Evolutionary conservation across 2,797 vertebrate species (phyloP).

Genomic region (Sebastes itinus): DNA sequence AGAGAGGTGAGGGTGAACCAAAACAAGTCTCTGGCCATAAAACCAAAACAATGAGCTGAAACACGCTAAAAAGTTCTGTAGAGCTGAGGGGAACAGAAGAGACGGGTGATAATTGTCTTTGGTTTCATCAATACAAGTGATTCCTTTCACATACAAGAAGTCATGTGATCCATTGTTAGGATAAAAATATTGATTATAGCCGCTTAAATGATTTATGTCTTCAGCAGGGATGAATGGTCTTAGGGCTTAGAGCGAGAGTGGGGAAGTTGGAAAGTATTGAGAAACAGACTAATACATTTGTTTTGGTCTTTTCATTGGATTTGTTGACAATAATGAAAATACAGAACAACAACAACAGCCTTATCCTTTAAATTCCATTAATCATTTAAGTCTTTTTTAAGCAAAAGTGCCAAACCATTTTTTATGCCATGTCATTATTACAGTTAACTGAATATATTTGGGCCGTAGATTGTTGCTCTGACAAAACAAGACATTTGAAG

Average conservation of each 20-base stretch:
- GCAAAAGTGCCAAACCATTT: neutral
- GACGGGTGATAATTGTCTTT: neutral
- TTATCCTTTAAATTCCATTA: neutral
- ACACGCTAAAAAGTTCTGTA: neutral
- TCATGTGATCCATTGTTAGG: neutral
- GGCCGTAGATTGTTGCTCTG: neutral
- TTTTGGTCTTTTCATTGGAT: neutral
- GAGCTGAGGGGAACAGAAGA: neutral
- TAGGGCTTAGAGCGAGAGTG: neutral
- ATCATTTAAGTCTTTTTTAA: neutral
- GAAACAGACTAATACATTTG: neutral
- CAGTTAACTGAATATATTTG: neutral
- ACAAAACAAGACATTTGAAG: neutral
- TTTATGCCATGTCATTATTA: neutral
- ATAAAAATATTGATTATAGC: conserved; percentile 1
- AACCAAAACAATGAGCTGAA: neutral
- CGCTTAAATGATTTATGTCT: neutral
- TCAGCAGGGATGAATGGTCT: neutral
- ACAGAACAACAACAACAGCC: neutral
- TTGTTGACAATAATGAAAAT: neutral
- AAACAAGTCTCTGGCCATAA: neutral
- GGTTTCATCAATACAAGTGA: neutral
- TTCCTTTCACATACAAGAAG: neutral
- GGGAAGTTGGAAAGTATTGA: neutral
- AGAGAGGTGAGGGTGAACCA: neutral